These are phyloP conservation scores for Atta colombica DNA, from an alignment of 1,140 invertebrate genomes.

Conservation along the genomic window DNA sequence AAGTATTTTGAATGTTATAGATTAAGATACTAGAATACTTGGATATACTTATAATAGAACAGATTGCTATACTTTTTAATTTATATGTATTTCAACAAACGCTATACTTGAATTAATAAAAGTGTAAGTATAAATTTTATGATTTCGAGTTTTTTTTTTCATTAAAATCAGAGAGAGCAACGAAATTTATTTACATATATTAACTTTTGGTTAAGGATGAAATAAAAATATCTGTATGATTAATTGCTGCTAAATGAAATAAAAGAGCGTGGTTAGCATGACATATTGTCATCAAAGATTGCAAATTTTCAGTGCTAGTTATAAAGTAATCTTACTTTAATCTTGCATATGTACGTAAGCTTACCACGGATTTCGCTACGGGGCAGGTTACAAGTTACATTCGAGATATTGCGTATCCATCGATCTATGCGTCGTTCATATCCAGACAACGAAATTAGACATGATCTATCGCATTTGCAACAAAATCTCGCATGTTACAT, in stretches of 20 bases:
- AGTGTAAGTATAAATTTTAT: background rate
- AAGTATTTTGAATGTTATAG: background rate
- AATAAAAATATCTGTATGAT: background rate
- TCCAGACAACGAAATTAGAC: slow-evolving; percentile 32
- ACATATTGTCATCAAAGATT: background rate
- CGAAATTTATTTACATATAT: background rate
- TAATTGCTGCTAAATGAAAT: slow-evolving; percentile 1
- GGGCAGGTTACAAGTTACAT: slow-evolving; percentile 50
- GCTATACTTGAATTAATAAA: background rate
- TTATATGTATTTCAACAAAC: background rate
- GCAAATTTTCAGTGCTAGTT: background rate
- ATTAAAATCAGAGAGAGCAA: background rate
- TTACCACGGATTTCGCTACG: slow-evolving; percentile 40
- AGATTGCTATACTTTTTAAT: background rate
- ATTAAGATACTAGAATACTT: background rate
- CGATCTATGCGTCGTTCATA: slow-evolving; percentile 43
- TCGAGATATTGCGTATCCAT: background rate
- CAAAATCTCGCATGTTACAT: slow-evolving; percentile 51
- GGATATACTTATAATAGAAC: background rate
- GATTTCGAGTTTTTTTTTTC: background rate
- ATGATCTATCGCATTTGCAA: slow-evolving; percentile 49
- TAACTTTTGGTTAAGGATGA: background rate
- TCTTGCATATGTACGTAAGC: background rate
- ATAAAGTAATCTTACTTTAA: background rate
- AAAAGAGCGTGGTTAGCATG: background rate